Base-by-base conservation (phyloP, 2,113 vertebrate species). In the Dissostichus mawsoni region DNA sequence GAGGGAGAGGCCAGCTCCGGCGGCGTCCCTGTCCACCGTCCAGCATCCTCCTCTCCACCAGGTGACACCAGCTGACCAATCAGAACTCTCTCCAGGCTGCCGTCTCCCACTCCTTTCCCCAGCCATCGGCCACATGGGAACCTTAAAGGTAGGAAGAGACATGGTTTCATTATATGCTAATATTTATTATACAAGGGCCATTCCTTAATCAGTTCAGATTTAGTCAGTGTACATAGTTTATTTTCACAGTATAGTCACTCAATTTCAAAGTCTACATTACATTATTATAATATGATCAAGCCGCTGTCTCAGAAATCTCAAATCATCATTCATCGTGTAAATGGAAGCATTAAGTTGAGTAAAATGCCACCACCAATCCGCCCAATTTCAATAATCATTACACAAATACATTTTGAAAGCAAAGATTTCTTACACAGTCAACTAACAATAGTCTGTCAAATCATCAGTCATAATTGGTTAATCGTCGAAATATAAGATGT, bases 71-170 rank as follows among this genome's bases (percentile, higher is more conserved):
- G 80, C 74, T 99, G 97, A 50, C 97, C 98, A 11, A 99, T 97
- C 3, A 99, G 96, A 23, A 99, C 95, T 57, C 98, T 85, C 76
- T 99, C 97, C 90, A 99, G 82, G 74, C 97, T 98, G 79, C 97
- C 97, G 0, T 99, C 97, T 0, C 97, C 98, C 2, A 99, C 92
- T 0, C 98, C 97, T 74, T 96, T 98, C 5, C 98, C 97, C 63
- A 99, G 92, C 97, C 97, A 99, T 1, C 96, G 94, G 2, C 98
- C 96, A 0, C 98, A 99, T 0, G 98, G 98, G 86, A 99, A 99
- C 91, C 97, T 99, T 85, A 25, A 3, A n/a, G 25, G 45, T 72
- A 56, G 62, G 13, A 44, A 55, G 48, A 63, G 3, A 8, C 5
- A 58, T 17, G 0, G 3, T 44, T 64, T 69, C 2, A 44, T 69